Base-by-base conservation (phyloP, 2,888 invertebrate species). In the Sphaeridia pumilis region DNA sequence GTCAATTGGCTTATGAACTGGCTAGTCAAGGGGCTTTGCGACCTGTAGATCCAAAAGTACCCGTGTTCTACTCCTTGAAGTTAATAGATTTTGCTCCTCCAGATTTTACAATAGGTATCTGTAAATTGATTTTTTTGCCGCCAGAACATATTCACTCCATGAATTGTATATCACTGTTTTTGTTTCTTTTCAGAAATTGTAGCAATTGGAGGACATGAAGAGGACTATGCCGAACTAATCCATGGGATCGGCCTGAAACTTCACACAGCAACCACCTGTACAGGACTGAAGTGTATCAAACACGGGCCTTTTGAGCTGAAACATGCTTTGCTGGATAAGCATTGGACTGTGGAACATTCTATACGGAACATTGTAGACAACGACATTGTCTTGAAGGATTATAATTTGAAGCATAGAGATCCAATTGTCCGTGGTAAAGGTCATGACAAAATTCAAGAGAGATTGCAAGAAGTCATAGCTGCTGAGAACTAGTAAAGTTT, bases 1-100 rank as follows among this genome's bases (percentile, higher is more conserved):
- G 87, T 36, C 87, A 95, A 71, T 79, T 83, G 41, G 90, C 90
- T 10, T 97, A 88, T 70, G 88, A 95, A 53, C 67, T 95, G 54
- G 93, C 93, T 5, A 74, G 79, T 1, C 74, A 82, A 69, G 95
- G 97, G 0, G 75, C 83, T 0, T 76, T 94, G 3, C 74, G 92
- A 53, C 92, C 95, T 0, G 73, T 74, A 0, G 71, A 77, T 52
- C 76, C 74, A 34, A 80, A 81, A 54, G 73, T 82, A 24, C 86
- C 92, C 0, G 73, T 94, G 27, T 67, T 95, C 24, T 95, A 94
- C 70, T 82, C 84, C 25, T 78, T 95, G 26, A 87, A 84, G 69
- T 84, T 92, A 70, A 78, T 87, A 2, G 74, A 85, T 57, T 93
- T 87, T 69, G 72, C 82, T 24, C 76, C 80, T 14, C 95, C 95